A percentile compares a stretch with the other conserved stretches of the same genome.
Evolutionary conservation across 2,888 invertebrate genomes (phyloP).

Genomic region (Lochmaea capreae): DNA sequence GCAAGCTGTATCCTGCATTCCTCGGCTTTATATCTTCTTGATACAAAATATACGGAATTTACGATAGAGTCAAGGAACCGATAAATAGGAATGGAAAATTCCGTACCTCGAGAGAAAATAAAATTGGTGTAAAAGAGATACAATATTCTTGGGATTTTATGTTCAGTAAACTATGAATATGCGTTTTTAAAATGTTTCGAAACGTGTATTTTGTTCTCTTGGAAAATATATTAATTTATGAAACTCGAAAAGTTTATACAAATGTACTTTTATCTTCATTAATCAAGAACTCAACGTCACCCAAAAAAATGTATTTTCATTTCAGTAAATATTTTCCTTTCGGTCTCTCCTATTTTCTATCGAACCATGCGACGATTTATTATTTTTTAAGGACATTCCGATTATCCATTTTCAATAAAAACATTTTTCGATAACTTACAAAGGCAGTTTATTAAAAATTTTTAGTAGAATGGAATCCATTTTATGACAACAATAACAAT

Average conservation of each 20-base stretch:
- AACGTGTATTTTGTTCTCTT: background rate
- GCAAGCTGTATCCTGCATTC: slow-evolving; percentile 21
- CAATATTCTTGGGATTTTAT: background rate
- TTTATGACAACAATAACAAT: slow-evolving; percentile 28
- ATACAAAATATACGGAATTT: slow-evolving; percentile 17
- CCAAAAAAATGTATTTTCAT: background rate
- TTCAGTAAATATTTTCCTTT: slow-evolving; percentile 25
- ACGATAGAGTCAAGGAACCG: slow-evolving; percentile 14
- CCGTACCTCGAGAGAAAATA: background rate
- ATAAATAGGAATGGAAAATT: slow-evolving; percentile 10
- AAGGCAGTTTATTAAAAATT: slow-evolving; percentile 28
- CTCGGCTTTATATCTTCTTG: slow-evolving; percentile 20
- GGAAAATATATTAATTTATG: background rate
- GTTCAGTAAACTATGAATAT: slow-evolving; percentile 6
- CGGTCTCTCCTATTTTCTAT: slow-evolving; percentile 16
- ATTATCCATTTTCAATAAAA: slow-evolving; percentile 34
- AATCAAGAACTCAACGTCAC: no score
- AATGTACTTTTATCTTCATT: no score
- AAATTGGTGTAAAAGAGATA: slow-evolving; percentile 1
- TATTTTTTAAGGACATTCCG: slow-evolving; percentile 31
- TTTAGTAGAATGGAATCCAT: slow-evolving; percentile 26
- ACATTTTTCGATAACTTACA: slow-evolving; percentile 18
- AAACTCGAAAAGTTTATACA: no score
- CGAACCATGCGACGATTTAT: slow-evolving; percentile 22
- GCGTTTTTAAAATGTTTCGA: background rate